Conservation (phyloP, 2,888 invertebrate species). For the Drosophila quinaria region DNA sequence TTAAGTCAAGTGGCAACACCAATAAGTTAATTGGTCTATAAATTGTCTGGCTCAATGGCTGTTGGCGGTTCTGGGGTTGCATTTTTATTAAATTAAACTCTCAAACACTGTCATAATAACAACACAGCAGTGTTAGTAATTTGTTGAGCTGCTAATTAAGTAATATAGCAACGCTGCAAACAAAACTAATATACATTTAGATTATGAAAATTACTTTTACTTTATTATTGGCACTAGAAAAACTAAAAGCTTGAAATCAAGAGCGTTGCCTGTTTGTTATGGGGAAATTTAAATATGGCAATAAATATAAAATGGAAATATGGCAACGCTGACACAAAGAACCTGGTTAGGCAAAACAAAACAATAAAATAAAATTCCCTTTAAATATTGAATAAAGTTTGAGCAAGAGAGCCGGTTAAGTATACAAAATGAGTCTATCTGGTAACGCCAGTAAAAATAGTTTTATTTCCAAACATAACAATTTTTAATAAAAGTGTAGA, state of each 20-base stretch:
- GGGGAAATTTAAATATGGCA: not conserved
- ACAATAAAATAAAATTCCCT: no score
- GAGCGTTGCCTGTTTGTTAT: not conserved
- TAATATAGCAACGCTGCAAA: not conserved
- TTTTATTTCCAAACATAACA: not conserved
- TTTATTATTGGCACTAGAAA: no score
- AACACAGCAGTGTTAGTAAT: not conserved
- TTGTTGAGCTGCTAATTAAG: not conserved
- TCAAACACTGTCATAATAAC: not conserved
- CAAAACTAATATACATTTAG: not conserved
- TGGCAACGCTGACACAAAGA: not conserved
- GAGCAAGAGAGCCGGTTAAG: not conserved
- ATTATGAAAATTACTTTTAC: not conserved
- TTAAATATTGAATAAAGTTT: no score
- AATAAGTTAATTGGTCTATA: conserved; percentile 70
- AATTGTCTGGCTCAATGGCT: conserved; percentile 58
- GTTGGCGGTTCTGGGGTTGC: conserved; percentile 15
- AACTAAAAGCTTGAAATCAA: not conserved
- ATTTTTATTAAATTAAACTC: conserved; percentile 55
- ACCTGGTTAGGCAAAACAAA: no score
- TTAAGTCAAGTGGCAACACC: no score
- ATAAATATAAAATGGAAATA: no score
- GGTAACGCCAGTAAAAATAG: not conserved
- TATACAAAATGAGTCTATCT: not conserved
- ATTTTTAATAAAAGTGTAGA: not conserved